Conservation (phyloP, 2,113 vertebrate species). For the Aviceda subcristata region DNA sequence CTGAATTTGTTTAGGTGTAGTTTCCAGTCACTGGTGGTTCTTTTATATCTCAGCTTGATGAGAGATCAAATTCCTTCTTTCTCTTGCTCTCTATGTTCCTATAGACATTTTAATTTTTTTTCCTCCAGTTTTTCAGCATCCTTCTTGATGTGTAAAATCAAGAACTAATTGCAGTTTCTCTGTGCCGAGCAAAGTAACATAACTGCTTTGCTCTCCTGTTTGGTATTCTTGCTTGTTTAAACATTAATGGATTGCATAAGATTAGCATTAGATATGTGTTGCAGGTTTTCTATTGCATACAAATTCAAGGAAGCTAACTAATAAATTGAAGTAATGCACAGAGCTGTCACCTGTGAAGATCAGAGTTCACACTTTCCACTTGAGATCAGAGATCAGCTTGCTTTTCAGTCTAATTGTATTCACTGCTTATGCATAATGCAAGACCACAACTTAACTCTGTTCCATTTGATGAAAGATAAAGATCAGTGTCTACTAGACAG, state of each 20-base stretch:
- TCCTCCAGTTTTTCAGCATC: background rate
- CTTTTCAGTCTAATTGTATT: constrained; percentile 24
- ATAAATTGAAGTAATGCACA: background rate
- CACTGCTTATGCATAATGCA: constrained; percentile 29
- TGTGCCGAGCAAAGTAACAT: background rate
- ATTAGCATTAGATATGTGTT: background rate
- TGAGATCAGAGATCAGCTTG: background rate
- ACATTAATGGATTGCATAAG: background rate
- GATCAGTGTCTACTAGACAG: background rate
- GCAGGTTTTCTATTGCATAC: rapidly evolving
- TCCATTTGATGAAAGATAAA: constrained; percentile 6
- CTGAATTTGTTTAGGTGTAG: background rate
- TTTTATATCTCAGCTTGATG: background rate
- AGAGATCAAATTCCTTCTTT: background rate
- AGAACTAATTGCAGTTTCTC: background rate
- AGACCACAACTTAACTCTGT: background rate
- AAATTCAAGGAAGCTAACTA: background rate
- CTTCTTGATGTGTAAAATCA: background rate
- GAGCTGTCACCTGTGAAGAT: constrained; percentile 15
- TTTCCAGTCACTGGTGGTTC: background rate
- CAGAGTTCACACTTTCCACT: background rate
- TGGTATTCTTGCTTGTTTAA: background rate
- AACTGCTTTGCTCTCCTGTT: background rate
- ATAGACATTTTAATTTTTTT: background rate
- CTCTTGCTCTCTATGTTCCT: background rate